Conservation (phyloP, 2,113 vertebrate species). For the Onychorhynchus coronatus region DNA sequence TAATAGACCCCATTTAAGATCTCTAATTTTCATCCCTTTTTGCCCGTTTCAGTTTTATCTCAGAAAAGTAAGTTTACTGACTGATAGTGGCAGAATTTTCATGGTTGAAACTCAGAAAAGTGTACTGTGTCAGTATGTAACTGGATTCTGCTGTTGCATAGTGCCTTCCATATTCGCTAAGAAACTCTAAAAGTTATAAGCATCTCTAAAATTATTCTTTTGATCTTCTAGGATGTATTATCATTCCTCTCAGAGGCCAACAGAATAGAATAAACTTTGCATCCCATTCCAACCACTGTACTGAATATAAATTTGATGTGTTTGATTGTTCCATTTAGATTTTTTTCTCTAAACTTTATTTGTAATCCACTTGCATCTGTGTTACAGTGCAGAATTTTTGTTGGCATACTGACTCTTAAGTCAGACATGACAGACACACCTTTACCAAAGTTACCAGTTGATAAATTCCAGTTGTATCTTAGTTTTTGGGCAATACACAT, state of each 20-base stretch:
- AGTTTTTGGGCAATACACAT: neutral
- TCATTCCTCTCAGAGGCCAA: neutral
- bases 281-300: neutral
- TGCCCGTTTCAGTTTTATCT: accelerated
- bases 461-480: neutral
- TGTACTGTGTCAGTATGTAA: neutral
- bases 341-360: neutral
- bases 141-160: neutral
- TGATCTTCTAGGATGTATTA: neutral
- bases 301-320: neutral
- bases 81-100: neutral
- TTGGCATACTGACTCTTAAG: neutral
- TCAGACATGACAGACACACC: neutral
- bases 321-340: neutral
- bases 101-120: neutral
- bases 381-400: neutral
- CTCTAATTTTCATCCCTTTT: neutral
- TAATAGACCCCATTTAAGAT: neutral
- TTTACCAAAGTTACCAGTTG: neutral
- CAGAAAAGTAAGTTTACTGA: neutral
- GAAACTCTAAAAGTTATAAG: neutral
- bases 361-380: neutral
- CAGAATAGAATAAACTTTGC: neutral
- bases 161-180: neutral
- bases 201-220: neutral